Conservation (phyloP, 2,113 vertebrate genomes). For the Xenopus laevis region DNA sequence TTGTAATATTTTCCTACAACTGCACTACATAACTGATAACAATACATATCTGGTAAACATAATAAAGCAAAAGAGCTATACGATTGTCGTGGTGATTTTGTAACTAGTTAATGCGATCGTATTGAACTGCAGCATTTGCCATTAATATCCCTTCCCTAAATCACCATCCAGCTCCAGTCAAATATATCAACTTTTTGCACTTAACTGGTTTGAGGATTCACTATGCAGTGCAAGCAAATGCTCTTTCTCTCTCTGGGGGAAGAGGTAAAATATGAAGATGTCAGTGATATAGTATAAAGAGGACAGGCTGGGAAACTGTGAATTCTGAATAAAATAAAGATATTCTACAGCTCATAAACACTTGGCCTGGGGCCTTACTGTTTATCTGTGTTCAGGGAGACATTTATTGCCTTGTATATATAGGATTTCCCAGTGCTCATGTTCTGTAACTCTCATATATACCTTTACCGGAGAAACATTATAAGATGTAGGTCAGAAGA, state of each 20-base stretch:
- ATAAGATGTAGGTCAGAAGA: constrained; percentile 31
- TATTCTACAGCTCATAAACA: constrained; percentile 44
- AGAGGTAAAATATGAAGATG: constrained; percentile 42
- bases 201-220: constrained; percentile 35
- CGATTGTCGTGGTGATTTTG: no score
- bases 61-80: no score
- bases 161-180: constrained; percentile 10
- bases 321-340: constrained; percentile 46
- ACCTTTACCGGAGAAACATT: constrained; percentile 13
- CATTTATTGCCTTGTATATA: constrained; percentile 42
- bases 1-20: no score
- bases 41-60: no score
- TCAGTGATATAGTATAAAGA: constrained; percentile 40
- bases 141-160: neutral
- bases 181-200: constrained; percentile 25
- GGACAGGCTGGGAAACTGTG: constrained; percentile 25
- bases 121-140: no score
- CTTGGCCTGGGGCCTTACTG: constrained; percentile 40
- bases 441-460: constrained; percentile 25
- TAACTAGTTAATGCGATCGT: no score
- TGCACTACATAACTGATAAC: no score
- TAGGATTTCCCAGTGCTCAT: constrained; percentile 32
- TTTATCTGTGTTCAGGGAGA: constrained; percentile 43
- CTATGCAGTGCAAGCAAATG: constrained; percentile 20
- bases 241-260: constrained; percentile 29